Conservation (phyloP, 2,113 vertebrate genomes). For the Castor canadensis region DNA sequence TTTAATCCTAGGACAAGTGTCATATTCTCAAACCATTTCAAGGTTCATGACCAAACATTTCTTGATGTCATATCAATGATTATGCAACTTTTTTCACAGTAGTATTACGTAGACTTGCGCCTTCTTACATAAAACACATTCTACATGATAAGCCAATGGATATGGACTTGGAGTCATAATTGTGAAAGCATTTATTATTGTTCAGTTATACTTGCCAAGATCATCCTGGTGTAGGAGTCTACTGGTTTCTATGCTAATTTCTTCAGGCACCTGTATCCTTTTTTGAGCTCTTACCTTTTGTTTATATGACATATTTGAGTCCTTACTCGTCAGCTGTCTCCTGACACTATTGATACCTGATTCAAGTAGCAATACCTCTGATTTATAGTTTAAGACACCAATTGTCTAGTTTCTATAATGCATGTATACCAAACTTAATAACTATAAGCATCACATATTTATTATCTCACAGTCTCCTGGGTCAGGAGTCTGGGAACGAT, state of each 20-base stretch:
- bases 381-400: not conserved
- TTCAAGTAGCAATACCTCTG: not conserved
- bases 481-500: not conserved
- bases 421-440: not conserved
- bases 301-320: not conserved
- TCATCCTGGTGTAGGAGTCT: not conserved
- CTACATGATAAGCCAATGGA: not conserved
- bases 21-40: slow-evolving; percentile 24
- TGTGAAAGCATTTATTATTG: not conserved
- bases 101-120: not conserved
- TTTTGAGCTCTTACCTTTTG: not conserved
- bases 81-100: not conserved
- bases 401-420: not conserved
- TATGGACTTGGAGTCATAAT: not conserved
- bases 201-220: not conserved
- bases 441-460: not conserved
- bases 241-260: not conserved
- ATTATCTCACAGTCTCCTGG: not conserved
- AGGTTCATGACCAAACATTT: not conserved
- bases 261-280: not conserved
- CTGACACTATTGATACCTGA: not conserved
- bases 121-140: not conserved
- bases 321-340: not conserved
- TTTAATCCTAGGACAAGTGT: slow-evolving; percentile 13
- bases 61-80: not conserved